Base-by-base conservation (phyloP, 1,140 invertebrate species). In the Aleiodes sp. region DNA sequence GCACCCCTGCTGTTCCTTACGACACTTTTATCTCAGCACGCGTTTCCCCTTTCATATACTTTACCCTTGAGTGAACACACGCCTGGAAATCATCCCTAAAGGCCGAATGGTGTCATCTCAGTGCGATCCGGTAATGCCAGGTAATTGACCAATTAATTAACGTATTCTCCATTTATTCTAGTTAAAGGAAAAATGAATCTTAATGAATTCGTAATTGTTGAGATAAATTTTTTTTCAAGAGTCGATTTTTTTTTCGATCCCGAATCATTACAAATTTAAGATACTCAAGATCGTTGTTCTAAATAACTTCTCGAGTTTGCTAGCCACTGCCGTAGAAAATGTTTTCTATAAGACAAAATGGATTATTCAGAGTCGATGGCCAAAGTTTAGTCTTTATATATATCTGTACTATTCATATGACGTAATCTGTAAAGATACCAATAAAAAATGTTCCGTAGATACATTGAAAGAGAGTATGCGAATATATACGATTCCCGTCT, bases 141-240 rank as follows among this genome's bases (percentile, higher is more conserved):
- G 16, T 26, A 57, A 73, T 70, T 37, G 43, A 26, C 64, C 61
- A 64, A 70, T 76, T 76, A 68, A 73, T 73, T 75, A 71, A 75
- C n/a, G n/a, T n/a, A n/a, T n/a, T n/a, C n/a, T n/a, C n/a, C n/a
- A n/a, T n/a, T n/a, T n/a, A n/a, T n/a, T n/a, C n/a, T n/a, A n/a
- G n/a, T n/a, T n/a, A n/a, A n/a, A n/a, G n/a, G n/a, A n/a, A n/a
- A n/a, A n/a, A n/a, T n/a, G n/a, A n/a, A n/a, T n/a, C n/a, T n/a
- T n/a, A n/a, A n/a, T n/a, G n/a, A n/a, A n/a, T n/a, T n/a, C n/a
- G n/a, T n/a, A n/a, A n/a, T n/a, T n/a, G n/a, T n/a, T n/a, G n/a
- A n/a, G n/a, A n/a, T n/a, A n/a, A n/a, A n/a, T n/a, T n/a, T n/a
- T n/a, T n/a, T n/a, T n/a, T n/a, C n/a, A n/a, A n/a, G n/a, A n/a